Conservation (phyloP, 2,797 vertebrate species). For the Menidia menidia region DNA sequence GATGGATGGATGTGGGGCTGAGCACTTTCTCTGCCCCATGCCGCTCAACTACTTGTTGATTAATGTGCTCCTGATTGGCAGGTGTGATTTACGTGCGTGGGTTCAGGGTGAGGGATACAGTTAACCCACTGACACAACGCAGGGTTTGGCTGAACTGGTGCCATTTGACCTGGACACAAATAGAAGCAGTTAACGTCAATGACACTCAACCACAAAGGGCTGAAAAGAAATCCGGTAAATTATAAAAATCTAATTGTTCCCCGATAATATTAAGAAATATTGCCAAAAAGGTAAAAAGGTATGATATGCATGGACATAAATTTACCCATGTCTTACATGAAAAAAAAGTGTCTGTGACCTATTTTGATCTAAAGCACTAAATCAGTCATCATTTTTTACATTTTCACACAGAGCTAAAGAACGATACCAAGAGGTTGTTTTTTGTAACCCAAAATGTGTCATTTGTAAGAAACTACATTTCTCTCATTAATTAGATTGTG, state of each 20-base stretch:
- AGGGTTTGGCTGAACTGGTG: slow-evolving; percentile 37
- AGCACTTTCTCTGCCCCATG: slow-evolving; percentile 79
- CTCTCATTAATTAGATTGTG: not conserved
- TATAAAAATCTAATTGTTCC: not conserved
- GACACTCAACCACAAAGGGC: not conserved
- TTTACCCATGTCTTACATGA: not conserved
- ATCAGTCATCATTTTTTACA: too few relatives aligned
- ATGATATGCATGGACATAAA: not conserved
- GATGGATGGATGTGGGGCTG: slow-evolving; percentile 64
- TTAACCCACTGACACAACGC: slow-evolving; percentile 71
- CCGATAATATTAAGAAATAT: too few relatives aligned
- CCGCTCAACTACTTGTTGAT: slow-evolving; percentile 67
- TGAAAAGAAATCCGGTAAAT: not conserved
- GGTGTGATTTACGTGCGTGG: slow-evolving; percentile 62
- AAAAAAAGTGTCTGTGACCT: not conserved
- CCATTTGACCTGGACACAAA: slow-evolving; percentile 58
- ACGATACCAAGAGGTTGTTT: not conserved
- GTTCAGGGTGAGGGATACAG: slow-evolving; percentile 48
- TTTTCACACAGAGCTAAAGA: not conserved
- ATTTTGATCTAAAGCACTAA: too few relatives aligned
- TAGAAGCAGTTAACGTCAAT: slow-evolving; percentile 14
- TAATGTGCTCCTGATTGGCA: slow-evolving; percentile 72
- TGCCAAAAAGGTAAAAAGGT: not conserved
- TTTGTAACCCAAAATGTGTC: not conserved
- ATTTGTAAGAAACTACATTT: not conserved